Evolutionary conservation across 2,797 vertebrate genomes (phyloP).

Genomic region (Neostethus bicornis): DNA sequence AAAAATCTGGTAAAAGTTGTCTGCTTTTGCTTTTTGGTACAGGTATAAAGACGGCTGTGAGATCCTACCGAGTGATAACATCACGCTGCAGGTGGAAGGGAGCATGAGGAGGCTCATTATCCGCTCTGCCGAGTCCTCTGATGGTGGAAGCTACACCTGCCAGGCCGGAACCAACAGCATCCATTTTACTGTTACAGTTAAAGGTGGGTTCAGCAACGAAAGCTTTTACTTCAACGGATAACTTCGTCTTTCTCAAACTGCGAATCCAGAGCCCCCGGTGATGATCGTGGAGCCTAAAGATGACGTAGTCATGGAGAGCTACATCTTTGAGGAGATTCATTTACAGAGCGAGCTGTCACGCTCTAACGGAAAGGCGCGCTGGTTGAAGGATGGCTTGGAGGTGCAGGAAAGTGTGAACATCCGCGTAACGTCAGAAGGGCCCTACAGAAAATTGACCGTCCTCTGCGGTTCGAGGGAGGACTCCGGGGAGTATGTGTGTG

Average conservation of each 20-base stretch:
- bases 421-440: conserved; percentile 79
- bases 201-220: conserved; percentile 61
- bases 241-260: too few relatives aligned
- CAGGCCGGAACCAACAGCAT: conserved; percentile 70
- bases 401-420: conserved; percentile 71
- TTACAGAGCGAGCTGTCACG: conserved; percentile 89
- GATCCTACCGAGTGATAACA: conserved; percentile 70
- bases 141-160: conserved; percentile 85
- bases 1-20: background rate
- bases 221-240: background rate
- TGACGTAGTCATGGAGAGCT: conserved; percentile 77
- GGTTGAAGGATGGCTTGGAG: conserved; percentile 89
- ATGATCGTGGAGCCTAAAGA: conserved; percentile 86
- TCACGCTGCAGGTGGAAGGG: conserved; percentile 82
- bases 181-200: conserved; percentile 84
- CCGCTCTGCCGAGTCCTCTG: conserved; percentile 66
- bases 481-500: conserved; percentile 89
- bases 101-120: conserved; percentile 81
- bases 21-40: conserved; percentile 6
- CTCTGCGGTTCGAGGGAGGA: conserved; percentile 68
- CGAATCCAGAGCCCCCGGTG: conserved; percentile 83
- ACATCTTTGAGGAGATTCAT: conserved; percentile 77
- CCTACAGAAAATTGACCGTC: conserved; percentile 78
- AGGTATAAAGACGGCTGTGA: conserved; percentile 83
- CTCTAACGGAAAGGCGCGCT: conserved; percentile 72